phyloP scores from a whole-genome alignment of 2,797 vertebrate genomes.

The Galaxias olidus region DNA sequence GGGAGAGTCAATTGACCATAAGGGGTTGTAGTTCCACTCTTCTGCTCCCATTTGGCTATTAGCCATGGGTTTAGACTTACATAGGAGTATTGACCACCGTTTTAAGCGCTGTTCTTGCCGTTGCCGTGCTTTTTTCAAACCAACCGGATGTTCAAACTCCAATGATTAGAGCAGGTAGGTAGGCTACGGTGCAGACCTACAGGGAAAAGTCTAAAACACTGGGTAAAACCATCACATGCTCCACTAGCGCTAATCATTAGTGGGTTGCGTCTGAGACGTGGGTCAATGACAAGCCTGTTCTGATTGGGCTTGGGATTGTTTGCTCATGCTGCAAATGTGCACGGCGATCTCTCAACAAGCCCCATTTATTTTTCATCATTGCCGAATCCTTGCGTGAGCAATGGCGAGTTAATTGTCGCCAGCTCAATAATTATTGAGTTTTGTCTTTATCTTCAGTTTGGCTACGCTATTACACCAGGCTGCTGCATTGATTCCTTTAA shows the following conservation, averaged over 20 bases:
- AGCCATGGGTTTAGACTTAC: not conserved
- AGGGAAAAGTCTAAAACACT: not conserved
- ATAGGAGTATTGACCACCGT: not conserved
- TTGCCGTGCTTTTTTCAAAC: not conserved
- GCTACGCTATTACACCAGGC: not conserved
- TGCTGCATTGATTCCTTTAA: slow-evolving; percentile 2
- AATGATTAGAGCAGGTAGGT: too few species aligned
- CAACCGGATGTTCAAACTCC: too few species aligned
- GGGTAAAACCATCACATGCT: too few species aligned
- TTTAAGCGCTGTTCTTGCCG: not conserved
- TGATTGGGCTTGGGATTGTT: not conserved
- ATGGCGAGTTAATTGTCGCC: slow-evolving; percentile 7
- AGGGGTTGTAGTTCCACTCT: not conserved
- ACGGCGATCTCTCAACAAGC: slow-evolving; percentile 3
- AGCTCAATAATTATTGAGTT: slow-evolving; percentile 22
- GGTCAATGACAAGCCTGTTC: not conserved
- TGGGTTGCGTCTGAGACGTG: too few species aligned
- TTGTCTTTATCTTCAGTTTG: slow-evolving; percentile 1
- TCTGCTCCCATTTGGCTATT: not conserved
- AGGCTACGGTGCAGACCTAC: not conserved
- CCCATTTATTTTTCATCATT: slow-evolving; percentile 1
- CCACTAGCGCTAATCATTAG: too few species aligned
- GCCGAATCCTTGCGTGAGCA: slow-evolving; percentile 11
- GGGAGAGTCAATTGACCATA: not conserved
- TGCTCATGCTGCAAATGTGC: slow-evolving; percentile 3